Evolutionary conservation across 2,113 vertebrate species (phyloP).

Genomic region (Nicator chloris): DNA sequence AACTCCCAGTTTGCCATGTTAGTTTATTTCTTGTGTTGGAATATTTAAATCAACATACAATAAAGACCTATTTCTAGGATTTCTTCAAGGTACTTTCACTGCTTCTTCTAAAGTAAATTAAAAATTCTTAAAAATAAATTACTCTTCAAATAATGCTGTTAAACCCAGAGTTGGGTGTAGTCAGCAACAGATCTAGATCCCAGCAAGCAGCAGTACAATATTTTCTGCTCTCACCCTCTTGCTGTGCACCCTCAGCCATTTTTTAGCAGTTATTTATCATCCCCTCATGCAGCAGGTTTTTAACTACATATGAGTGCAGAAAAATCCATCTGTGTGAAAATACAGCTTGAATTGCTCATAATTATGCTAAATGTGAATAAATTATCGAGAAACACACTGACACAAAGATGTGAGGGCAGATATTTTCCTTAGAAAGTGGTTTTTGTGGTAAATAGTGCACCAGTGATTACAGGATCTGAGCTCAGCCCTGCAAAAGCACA

Average conservation of each 20-base stretch:
- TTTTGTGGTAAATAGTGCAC: neutral
- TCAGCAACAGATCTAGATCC: neutral
- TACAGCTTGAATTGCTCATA: neutral
- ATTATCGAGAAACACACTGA: neutral
- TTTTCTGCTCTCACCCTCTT: neutral
- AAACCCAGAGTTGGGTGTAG: neutral
- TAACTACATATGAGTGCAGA: neutral
- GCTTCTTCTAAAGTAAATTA: neutral
- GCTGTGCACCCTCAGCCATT: neutral
- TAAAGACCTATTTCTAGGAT: neutral
- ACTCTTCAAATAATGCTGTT: neutral
- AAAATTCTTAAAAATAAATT: neutral
- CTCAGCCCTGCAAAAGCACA: neutral
- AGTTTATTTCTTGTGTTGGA: neutral
- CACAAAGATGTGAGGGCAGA: neutral
- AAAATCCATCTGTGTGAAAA: neutral
- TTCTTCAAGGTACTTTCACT: neutral
- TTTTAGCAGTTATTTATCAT: neutral
- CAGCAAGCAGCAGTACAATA: neutral
- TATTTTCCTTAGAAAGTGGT: neutral
- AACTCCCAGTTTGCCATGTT: neutral
- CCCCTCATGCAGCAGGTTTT: neutral
- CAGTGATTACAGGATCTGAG: neutral
- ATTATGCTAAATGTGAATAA: neutral
- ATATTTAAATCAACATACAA: neutral